Base-by-base conservation (phyloP, 2,888 invertebrate genomes). In the Papilio gigon region DNA sequence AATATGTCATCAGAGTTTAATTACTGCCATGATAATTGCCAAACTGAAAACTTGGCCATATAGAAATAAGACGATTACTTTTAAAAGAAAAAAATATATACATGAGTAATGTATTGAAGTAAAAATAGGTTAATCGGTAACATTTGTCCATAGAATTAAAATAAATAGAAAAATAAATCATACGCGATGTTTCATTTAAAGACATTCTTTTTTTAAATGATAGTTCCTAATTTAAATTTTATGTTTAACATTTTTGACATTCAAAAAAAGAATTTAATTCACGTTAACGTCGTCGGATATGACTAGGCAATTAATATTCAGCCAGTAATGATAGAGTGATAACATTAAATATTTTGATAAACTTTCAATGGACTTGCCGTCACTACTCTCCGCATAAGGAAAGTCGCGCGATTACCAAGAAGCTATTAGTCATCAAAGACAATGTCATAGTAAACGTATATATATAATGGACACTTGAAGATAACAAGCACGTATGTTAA, bases 381-480 rank as follows among this genome's bases (percentile, higher is more conserved):
- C n/a, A 42, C 47, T 22, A 33, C 33, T 9, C 59, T 47, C 27
- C 25, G n/a, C 33, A 40, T 17, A 30, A 56, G 37, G 17, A 40
- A 65, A 40, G 53, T 53, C 17, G 25, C 33, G 20, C 44, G 58
- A 65, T 65, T 33, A 65, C 20, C 12, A 30, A 66, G 30, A 44
- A n/a, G 25, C 33, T 20, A 63, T 59, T 42, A 58, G 33, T 67
- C 61, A 67, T n/a, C 27, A 4, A n/a, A 47, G 47, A 66, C 59
- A 35, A 56, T 56, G 53, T 56, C 53, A 6, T 53, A 27, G 27
- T 50, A 53, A n/a, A 27, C 25, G 14, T 2, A 47, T 27, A 8
- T 20, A 25, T 40, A n/a, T 60, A n/a, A 35, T 40, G 25, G 27
- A 12, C 40, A 25, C 25, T 60, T 60, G 37, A 37, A 56, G 27